phyloP scores from a whole-genome alignment of 2,888 invertebrate species.

The Drosophila flavopinicola region DNA sequence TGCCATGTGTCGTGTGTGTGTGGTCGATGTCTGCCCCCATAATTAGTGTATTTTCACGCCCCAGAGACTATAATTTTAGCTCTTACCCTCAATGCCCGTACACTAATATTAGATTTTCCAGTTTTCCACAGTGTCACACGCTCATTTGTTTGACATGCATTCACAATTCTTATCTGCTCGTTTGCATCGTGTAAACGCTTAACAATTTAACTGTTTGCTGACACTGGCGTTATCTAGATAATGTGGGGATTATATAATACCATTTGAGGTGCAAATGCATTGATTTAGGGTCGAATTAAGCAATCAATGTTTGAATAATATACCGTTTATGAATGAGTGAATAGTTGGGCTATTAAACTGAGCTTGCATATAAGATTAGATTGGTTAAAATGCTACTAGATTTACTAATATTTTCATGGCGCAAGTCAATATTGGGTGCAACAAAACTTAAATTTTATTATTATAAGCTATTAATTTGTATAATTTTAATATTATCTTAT shows the following conservation, averaged over 20 bases:
- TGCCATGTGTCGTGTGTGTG: conserved; percentile 13
- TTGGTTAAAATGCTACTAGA: no score
- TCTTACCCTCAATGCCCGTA: conserved; percentile 17
- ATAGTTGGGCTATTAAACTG: not conserved
- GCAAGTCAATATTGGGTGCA: no score
- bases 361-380: not conserved
- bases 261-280: conserved; percentile 9
- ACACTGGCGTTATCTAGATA: conserved; percentile 24
- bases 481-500: no score
- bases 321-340: not conserved
- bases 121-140: conserved; percentile 15
- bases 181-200: conserved; percentile 30
- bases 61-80: conserved; percentile 45
- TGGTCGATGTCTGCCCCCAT: conserved; percentile 22
- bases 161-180: conserved; percentile 44
- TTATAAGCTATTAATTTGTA: no score
- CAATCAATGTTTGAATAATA: not conserved
- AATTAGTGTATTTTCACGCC: conserved; percentile 56
- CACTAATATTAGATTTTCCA: conserved; percentile 3
- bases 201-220: not conserved
- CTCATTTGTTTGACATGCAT: conserved; percentile 53
- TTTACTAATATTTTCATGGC: no score
- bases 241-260: not conserved
- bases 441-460: no score
- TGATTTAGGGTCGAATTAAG: not conserved